These are phyloP conservation scores for Tadarida brasiliensis DNA, from an alignment of 2,797 vertebrate species.

Conservation along the genomic window DNA sequence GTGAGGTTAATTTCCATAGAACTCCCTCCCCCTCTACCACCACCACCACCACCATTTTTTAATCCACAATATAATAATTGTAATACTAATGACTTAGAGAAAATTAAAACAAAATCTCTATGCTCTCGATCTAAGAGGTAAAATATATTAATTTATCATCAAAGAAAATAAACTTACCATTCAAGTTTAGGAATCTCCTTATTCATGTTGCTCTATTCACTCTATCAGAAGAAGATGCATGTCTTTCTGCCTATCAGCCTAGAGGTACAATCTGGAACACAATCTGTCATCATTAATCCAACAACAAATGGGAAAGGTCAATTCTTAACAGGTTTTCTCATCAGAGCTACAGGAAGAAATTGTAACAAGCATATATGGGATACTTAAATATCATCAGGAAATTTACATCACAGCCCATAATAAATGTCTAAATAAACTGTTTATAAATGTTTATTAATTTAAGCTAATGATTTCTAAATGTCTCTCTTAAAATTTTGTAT, in stretches of 20 bases:
- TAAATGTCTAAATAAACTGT: background rate
- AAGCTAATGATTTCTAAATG: slow-evolving; percentile 17
- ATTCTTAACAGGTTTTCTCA: slow-evolving; percentile 33
- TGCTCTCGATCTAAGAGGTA: background rate
- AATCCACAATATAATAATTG: background rate
- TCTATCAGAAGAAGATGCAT: background rate
- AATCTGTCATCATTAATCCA: background rate
- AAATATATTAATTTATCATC: background rate
- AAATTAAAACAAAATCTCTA: slow-evolving; percentile 45
- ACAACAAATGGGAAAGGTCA: slow-evolving; percentile 32
- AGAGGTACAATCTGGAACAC: background rate
- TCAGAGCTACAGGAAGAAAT: background rate
- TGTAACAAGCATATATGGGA: background rate
- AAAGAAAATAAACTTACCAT: background rate
- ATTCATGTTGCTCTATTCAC: background rate
- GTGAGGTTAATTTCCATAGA: background rate
- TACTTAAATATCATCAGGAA: slow-evolving; percentile 24
- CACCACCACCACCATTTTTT: too few relatives aligned
- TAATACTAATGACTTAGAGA: background rate
- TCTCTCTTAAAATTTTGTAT: slow-evolving; percentile 12
- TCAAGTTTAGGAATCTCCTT: background rate
- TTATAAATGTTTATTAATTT: background rate
- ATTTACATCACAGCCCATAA: background rate
- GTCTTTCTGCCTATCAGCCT: background rate
- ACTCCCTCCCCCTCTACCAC: too few relatives aligned